Conservation (phyloP, 2,113 vertebrate genomes). For the Spheniscus mendiculus region DNA sequence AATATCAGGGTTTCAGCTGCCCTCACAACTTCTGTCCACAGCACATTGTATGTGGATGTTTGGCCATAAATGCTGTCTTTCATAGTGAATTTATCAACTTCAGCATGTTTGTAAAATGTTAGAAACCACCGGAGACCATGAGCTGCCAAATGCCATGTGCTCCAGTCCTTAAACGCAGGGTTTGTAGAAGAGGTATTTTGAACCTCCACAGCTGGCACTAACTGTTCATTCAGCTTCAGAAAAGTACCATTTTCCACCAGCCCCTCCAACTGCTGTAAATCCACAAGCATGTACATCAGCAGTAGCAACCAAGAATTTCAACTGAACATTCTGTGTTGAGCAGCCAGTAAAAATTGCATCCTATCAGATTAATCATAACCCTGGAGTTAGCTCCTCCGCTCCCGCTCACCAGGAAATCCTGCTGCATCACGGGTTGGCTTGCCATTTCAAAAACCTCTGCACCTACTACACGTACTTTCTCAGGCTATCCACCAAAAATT, state of each 20-base stretch:
- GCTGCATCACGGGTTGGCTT: background rate
- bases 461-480: fast-evolving
- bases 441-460: background rate
- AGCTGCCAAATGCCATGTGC: background rate
- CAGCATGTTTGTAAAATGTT: fast-evolving
- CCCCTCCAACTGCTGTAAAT: background rate
- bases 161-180: background rate
- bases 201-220: background rate
- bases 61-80: background rate
- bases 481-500: background rate
- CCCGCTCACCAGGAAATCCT: background rate
- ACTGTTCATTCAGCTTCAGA: background rate
- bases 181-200: background rate
- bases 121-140: background rate
- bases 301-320: background rate
- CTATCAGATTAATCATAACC: background rate
- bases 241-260: background rate
- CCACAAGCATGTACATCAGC: fast-evolving
- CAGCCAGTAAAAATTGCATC: background rate
- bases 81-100: background rate
- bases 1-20: background rate
- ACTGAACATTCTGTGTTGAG: background rate
- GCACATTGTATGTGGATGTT: fast-evolving
- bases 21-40: background rate
- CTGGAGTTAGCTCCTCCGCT: background rate